A percentile compares a stretch with the other conserved stretches of the same genome.
These are phyloP conservation scores for Oceanodroma tethys DNA, from an alignment of 2,113 vertebrate genomes.

Conservation along the genomic window DNA sequence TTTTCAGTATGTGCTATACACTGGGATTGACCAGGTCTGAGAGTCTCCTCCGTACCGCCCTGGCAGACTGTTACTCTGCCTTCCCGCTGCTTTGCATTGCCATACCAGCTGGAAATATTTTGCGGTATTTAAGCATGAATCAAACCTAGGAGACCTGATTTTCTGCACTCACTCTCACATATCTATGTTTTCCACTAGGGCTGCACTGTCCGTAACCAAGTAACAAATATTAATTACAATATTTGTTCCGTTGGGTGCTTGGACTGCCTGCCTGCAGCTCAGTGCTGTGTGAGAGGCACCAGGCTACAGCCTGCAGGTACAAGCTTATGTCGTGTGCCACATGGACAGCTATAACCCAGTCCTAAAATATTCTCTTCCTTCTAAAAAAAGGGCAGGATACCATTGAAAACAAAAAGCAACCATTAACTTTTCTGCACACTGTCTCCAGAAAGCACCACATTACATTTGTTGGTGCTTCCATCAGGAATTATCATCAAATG, in stretches of 20 bases:
- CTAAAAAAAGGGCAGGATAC: neutral
- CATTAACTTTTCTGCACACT: neutral
- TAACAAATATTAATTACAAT: neutral
- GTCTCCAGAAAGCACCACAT: neutral
- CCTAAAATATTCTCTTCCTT: neutral
- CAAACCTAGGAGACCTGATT: neutral
- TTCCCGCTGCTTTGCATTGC: neutral
- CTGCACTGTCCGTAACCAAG: neutral
- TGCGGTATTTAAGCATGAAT: neutral
- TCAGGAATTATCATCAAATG: neutral
- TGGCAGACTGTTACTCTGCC: neutral
- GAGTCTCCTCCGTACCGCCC: neutral
- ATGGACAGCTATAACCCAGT: neutral
- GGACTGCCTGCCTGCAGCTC: neutral
- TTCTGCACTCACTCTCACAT: neutral
- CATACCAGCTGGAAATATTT: neutral
- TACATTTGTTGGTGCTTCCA: neutral
- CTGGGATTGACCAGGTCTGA: neutral
- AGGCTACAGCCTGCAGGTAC: neutral
- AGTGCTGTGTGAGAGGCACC: neutral
- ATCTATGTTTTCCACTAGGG: neutral
- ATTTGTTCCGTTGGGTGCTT: neutral
- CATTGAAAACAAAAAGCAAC: neutral
- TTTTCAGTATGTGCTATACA: neutral
- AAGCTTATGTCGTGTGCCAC: neutral